phyloP scores from a whole-genome alignment of 2,797 vertebrate genomes.

The Falco peregrinus region DNA sequence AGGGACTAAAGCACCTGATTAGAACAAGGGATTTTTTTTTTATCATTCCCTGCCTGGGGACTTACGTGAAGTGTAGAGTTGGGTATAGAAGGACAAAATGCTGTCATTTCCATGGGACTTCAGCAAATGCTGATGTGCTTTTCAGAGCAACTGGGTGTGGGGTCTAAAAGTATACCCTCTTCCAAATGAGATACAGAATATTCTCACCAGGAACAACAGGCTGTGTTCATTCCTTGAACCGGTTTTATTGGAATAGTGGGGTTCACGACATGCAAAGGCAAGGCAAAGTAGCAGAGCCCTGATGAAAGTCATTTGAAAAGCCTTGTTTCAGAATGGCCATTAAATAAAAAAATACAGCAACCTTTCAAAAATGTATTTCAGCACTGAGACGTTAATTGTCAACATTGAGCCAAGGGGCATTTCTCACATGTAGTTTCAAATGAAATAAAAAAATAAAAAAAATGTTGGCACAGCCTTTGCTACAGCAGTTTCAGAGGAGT shows the following conservation, averaged over 20 bases:
- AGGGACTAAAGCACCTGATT: not conserved
- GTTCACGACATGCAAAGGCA: not conserved
- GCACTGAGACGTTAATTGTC: not conserved
- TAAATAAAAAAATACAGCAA: not conserved
- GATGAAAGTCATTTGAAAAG: not conserved
- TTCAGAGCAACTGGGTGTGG: not conserved
- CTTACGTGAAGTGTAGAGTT: fast-evolving
- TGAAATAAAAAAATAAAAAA: not conserved
- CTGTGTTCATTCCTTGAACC: not conserved
- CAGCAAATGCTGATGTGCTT: not conserved
- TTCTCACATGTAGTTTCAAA: conserved; percentile 30
- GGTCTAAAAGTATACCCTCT: not conserved
- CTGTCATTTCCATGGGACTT: not conserved
- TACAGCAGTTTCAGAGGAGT: conserved; percentile 8
- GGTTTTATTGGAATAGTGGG: not conserved
- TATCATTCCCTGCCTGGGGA: not conserved
- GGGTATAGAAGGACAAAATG: not conserved
- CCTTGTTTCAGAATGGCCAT: not conserved
- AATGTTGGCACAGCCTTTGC: not conserved
- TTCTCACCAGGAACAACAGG: not conserved
- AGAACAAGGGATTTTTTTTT: not conserved
- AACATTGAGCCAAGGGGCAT: conserved; percentile 23
- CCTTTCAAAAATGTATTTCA: not conserved
- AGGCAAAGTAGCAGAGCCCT: not conserved
- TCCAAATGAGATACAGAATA: not conserved